These are phyloP conservation scores for Folsomia manolachei DNA, from an alignment of 2,888 invertebrate genomes.

Conservation along the genomic window DNA sequence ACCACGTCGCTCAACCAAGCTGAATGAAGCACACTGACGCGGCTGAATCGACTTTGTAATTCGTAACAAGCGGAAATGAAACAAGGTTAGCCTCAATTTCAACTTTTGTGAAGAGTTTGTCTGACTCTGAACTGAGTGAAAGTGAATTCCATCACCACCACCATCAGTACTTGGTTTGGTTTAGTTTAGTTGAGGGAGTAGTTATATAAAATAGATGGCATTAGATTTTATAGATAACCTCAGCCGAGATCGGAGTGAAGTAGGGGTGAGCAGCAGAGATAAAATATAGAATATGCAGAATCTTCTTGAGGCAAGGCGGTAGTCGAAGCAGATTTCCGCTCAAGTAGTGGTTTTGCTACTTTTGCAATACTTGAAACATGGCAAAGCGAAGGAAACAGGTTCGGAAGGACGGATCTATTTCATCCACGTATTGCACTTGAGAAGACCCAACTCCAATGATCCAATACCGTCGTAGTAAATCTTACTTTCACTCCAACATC, in stretches of 20 bases:
- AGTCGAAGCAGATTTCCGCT: background rate
- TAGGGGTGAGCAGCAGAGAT: background rate
- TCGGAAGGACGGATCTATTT: conserved; percentile 1
- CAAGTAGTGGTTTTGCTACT: background rate
- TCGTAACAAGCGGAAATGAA: background rate
- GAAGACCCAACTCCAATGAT: background rate
- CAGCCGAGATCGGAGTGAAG: too few relatives aligned
- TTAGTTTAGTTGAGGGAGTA: background rate
- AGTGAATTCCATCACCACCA: background rate
- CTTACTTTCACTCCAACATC: too few relatives aligned
- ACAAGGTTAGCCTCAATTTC: background rate
- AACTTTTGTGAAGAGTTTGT: background rate
- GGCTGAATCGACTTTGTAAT: too few relatives aligned
- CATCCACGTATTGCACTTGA: conserved; percentile 8
- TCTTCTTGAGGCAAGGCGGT: background rate
- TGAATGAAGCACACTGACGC: too few relatives aligned
- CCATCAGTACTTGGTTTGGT: background rate
- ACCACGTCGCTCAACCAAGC: too few relatives aligned
- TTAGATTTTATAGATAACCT: background rate
- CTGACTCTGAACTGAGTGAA: background rate
- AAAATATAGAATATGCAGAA: background rate
- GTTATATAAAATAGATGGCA: too few relatives aligned
- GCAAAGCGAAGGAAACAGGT: background rate
- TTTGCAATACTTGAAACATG: background rate
- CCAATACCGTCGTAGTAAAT: background rate